Base-by-base conservation (phyloP, 2,113 vertebrate species). In the Urocitellus parryii region DNA sequence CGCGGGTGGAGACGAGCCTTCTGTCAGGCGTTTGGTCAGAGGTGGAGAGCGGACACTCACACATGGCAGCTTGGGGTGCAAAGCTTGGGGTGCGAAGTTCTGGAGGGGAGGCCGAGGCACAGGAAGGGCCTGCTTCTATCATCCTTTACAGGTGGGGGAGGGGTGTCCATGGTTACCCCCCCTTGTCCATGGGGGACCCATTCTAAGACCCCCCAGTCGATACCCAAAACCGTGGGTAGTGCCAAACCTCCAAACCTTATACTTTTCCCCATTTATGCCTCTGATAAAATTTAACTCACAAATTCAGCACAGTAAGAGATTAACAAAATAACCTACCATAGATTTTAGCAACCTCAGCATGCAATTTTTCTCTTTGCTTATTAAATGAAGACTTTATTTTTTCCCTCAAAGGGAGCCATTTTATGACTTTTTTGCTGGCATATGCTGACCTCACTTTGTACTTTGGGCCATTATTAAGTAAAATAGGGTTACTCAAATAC, bases 1-100 rank as follows among this genome's bases (percentile, higher is more conserved):
- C 16, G 3, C 16, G 11, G n/a, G 12, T 0, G 8, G 20, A 39
- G 25, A 25, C 1, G 58, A 45, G 2, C 17, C 13, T 34, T 32
- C 32, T 16, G 2, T 68, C 25, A 65, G 58, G 80, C 7, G 10
- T 32, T 29, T 8, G 42, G 24, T 65, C 27, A 45, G 58, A 42
- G 27, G 42, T 8, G 9, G 25, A 61, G 12, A 29, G 37, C 58
- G 42, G 56, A 32, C 80, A 4, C 58, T 25, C n/a, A 24, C 53
- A 25, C 79, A 27, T 11, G 5, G 53, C n/a, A 65, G 58, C 58
- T n/a, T 45, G 45, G 45, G 45, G 45, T 45, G 8, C 1, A 9
- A 65, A 42, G 29, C 17, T 39, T 39, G 13, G 37, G 79, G 24
- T 12, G 20, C 78, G 27, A 8, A 61, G 24, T 11, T 42, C 24